phyloP scores from a whole-genome alignment of 2,113 vertebrate genomes.

The Cairina moschata region DNA sequence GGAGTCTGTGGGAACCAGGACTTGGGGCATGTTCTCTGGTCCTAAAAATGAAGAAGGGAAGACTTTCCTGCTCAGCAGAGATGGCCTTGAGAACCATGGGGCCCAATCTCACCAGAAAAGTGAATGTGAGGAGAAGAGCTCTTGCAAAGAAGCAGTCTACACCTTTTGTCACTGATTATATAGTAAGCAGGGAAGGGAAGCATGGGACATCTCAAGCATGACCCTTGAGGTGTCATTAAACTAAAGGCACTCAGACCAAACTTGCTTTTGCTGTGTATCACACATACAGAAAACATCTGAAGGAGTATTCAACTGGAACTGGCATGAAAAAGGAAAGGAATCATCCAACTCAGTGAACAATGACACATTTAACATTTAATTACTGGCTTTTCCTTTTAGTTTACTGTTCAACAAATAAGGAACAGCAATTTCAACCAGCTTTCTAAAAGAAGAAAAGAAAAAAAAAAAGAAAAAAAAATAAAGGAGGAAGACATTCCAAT shows the following conservation, averaged over 20 bases:
- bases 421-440: not conserved
- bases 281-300: not conserved
- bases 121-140: not conserved
- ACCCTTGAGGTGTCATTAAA: not conserved
- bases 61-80: not conserved
- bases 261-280: not conserved
- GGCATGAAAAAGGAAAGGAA: not conserved
- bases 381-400: not conserved
- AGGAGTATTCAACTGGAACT: not conserved
- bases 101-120: not conserved
- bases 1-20: not conserved
- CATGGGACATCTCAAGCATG: not conserved
- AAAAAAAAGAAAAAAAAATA: no score
- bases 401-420: not conserved
- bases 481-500: accelerated
- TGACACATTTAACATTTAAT: not conserved
- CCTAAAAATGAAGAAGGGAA: not conserved
- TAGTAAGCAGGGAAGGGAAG: not conserved
- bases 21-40: accelerated
- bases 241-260: not conserved
- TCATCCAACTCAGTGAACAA: not conserved
- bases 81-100: not conserved
- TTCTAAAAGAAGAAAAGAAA: not conserved
- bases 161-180: not conserved
- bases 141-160: not conserved